These are phyloP conservation scores for Ceyx margarethae DNA, from an alignment of 2,113 vertebrate species.

Conservation along the genomic window DNA sequence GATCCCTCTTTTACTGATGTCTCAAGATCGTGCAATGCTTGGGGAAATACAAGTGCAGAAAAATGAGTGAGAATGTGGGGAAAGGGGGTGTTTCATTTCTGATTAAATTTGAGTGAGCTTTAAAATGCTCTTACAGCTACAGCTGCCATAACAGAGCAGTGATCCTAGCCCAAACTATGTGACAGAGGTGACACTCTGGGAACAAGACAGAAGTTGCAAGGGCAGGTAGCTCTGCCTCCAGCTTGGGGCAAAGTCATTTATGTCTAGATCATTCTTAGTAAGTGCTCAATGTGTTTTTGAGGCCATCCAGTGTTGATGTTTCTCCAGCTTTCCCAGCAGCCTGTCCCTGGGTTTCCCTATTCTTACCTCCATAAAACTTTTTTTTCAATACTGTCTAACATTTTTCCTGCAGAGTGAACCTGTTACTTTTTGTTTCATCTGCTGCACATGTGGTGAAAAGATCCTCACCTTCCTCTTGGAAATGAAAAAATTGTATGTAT, in stretches of 20 bases:
- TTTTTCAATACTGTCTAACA: not conserved
- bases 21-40: not conserved
- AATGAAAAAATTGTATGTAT: not conserved
- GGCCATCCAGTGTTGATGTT: not conserved
- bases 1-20: not conserved
- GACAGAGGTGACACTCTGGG: not conserved
- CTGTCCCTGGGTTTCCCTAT: not conserved
- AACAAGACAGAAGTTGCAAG: not conserved
- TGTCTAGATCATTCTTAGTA: not conserved
- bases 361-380: not conserved
- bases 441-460: not conserved
- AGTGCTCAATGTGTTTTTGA: not conserved
- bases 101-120: not conserved
- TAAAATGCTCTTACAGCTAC: not conserved
- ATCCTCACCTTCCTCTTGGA: not conserved
- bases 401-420: not conserved
- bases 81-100: not conserved
- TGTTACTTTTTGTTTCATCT: not conserved
- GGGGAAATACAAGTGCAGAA: not conserved
- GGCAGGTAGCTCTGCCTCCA: not conserved
- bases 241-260: not conserved
- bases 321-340: not conserved
- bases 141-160: not conserved
- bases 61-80: not conserved
- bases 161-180: not conserved